Evolutionary conservation across 1,140 invertebrate genomes (phyloP), one percentile per base, ranked within the genome.

Genomic region (Marisa cornuarietis): DNA sequence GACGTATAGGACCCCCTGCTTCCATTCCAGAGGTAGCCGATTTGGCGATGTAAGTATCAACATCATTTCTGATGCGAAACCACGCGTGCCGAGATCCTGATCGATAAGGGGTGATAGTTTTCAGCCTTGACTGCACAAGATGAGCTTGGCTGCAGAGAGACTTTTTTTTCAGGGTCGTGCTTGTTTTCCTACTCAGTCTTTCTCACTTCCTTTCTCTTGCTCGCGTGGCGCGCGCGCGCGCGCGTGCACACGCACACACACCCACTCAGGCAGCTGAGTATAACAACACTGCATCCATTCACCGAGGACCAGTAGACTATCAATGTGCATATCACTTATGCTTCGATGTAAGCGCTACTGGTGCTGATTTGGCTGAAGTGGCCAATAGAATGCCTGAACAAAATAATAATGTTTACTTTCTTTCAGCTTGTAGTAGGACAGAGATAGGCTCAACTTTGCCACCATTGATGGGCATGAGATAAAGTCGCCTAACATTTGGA

Each of bases 1-100:
- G 74, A 76, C 74, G 16, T 63, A 65, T 76, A 62, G 74, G 74
- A 65, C 74, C 74, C 10, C 61, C 74, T 76, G 16, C 74, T 49
- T n/a, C 74, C n/a, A 63, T 76, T 49, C 20, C 74, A 18, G 74
- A 49, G 26, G 24, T 26, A 51, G 74, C 65, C 14, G 74, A 76
- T 49, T 61, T 76, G 8, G 74, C 24, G 18, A 61, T 31, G 74
- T 76, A 49, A 63, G 74, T 76, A 76, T 61, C 20, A 11, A 20
- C 49, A 51, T 26, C 26, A 54, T 76, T 22, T 76, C 65, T 76
- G 4, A 42, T 10, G 16, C 51, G 42, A 49, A 42, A 76, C 65
- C 49, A 42, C 31, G 13, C 11, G 73, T 62, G 31, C 58, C 18
- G 11, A 58, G 54, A 58, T 18, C 11, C 4, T 58, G 54, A 58